These are phyloP conservation scores for Dione juno DNA, from an alignment of 2,888 invertebrate species.

Conservation along the genomic window DNA sequence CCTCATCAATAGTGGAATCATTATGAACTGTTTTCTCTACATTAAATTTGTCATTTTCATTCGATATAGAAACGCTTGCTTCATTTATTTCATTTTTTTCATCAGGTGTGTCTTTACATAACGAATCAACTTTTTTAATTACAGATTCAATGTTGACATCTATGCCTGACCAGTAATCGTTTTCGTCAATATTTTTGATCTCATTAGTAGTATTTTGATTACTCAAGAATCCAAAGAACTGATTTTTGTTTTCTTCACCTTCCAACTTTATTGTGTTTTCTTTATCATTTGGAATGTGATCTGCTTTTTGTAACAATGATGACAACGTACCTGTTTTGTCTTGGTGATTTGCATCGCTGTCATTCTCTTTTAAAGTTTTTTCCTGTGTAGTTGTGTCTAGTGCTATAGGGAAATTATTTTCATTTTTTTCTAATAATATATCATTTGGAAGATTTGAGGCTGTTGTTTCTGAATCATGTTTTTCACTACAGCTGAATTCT, in stretches of 20 bases:
- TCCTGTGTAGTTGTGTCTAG: constrained; percentile 26
- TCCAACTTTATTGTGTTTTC: constrained; percentile 25
- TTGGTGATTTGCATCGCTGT: constrained; percentile 13
- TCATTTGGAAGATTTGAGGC: constrained; percentile 22
- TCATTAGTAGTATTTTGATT: constrained; percentile 50
- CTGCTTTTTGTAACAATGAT: constrained; percentile 14
- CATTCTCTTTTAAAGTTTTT: constrained; percentile 12
- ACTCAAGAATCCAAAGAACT: constrained; percentile 43
- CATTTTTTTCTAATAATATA: constrained; percentile 22
- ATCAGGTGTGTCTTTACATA: constrained; percentile 79
- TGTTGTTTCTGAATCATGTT: constrained; percentile 30
- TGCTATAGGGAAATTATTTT: constrained; percentile 21
- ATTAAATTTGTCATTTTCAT: constrained; percentile 22
- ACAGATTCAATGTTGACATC: constrained; percentile 92
- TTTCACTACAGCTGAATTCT: constrained; percentile 39
- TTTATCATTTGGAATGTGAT: constrained; percentile 19
- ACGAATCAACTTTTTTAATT: constrained; percentile 89
- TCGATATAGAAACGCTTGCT: constrained; percentile 13
- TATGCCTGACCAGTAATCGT: constrained; percentile 90
- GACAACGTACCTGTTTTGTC: constrained; percentile 16
- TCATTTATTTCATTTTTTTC: constrained; percentile 45
- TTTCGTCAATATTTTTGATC: constrained; percentile 86
- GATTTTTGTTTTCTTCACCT: constrained; percentile 50
- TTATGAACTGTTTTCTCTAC: constrained; percentile 21
- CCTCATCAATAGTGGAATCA: constrained; percentile 21